These are phyloP conservation scores for Microcebus jonahi DNA, from an alignment of 2,113 vertebrate genomes.

Conservation along the genomic window DNA sequence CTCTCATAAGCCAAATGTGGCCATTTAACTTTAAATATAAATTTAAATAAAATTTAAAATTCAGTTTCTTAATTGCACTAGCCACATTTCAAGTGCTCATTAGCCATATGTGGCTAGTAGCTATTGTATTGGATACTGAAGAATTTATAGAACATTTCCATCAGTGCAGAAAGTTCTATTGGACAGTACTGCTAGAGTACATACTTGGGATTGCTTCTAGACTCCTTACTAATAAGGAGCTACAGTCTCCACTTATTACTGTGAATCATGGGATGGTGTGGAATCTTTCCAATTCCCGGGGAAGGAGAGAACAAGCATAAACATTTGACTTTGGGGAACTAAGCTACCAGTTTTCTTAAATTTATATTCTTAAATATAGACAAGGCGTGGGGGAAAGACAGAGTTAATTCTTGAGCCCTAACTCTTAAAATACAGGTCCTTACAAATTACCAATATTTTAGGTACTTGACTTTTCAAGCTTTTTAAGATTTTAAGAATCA, in stretches of 20 bases:
- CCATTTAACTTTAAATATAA: slow-evolving; percentile 22
- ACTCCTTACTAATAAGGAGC: neutral
- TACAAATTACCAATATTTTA: neutral
- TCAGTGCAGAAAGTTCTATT: neutral
- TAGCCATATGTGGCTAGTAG: neutral
- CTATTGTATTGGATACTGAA: neutral
- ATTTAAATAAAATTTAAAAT: slow-evolving; percentile 27
- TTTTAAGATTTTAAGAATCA: neutral
- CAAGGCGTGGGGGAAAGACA: neutral
- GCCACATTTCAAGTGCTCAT: neutral
- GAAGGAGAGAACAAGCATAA: neutral
- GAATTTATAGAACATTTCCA: neutral
- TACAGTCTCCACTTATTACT: neutral
- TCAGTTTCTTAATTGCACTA: neutral
- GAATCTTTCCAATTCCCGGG: neutral
- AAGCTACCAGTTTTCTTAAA: neutral
- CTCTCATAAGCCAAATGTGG: neutral
- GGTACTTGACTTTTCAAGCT: neutral
- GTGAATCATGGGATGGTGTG: neutral
- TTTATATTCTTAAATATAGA: neutral
- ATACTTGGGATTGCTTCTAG: neutral
- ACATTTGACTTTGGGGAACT: neutral
- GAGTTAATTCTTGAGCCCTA: neutral
- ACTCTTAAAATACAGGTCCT: slow-evolving; percentile 18
- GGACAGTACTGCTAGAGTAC: neutral